Percentiles rank a stretch among this genome's conserved stretches.
Evolutionary conservation across 1,140 invertebrate species (phyloP).

Genomic region (Cotesia chilonis): DNA sequence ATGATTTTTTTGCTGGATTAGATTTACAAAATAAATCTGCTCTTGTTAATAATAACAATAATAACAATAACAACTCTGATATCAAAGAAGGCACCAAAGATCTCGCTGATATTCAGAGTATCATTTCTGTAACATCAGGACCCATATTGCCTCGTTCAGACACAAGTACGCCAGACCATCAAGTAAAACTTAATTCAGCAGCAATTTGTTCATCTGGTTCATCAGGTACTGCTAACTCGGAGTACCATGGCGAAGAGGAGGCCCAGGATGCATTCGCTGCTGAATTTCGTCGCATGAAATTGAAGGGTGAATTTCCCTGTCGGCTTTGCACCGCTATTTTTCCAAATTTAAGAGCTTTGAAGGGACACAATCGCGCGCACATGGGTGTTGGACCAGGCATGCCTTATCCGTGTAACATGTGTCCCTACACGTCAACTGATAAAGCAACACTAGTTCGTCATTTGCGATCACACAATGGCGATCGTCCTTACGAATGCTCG

Average conservation of each 20-base stretch:
- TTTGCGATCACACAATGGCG: constrained; percentile 93
- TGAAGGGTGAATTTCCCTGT: constrained; percentile 88
- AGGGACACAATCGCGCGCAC: constrained; percentile 87
- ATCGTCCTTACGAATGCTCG: constrained; percentile 91
- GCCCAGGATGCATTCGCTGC: constrained; percentile 81
- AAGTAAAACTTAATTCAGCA: constrained; percentile 49
- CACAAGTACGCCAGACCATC: constrained; percentile 56
- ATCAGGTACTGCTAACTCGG: constrained; percentile 55
- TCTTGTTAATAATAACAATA: constrained; percentile 2
- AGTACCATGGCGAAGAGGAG: constrained; percentile 74
- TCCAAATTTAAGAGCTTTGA: constrained; percentile 87
- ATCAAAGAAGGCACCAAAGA: constrained; percentile 69
- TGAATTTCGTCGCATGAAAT: constrained; percentile 84
- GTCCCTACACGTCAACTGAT: constrained; percentile 87
- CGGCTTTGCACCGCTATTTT: constrained; percentile 84
- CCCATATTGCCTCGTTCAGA: constrained; percentile 66
- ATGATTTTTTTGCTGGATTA: constrained; percentile 82
- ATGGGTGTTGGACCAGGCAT: constrained; percentile 73
- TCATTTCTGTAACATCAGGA: constrained; percentile 77
- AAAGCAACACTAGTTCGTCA: constrained; percentile 90
- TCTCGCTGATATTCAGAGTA: constrained; percentile 85
- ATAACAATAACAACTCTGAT: constrained; percentile 43
- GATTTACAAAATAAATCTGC: constrained; percentile 76
- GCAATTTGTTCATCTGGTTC: constrained; percentile 55
- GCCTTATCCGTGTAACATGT: constrained; percentile 92